phyloP scores from a whole-genome alignment of 2,113 vertebrate species.

The Cisticola juncidis region DNA sequence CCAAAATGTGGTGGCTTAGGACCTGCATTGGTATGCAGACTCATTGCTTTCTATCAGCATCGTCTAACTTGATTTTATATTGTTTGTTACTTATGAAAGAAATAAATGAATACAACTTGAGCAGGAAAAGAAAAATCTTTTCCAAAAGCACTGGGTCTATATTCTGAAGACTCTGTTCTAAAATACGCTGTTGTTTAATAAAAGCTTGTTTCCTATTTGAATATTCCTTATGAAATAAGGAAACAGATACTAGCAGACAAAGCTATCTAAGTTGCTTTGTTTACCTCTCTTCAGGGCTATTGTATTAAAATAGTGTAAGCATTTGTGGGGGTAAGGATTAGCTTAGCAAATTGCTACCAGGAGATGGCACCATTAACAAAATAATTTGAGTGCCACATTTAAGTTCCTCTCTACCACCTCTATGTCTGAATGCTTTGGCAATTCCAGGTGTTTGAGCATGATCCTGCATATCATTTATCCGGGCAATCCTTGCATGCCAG shows the following conservation, averaged over 20 bases:
- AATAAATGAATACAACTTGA: neutral
- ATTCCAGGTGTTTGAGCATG: conserved; percentile 22
- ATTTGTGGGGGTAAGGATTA: conserved; percentile 1
- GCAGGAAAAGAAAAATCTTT: neutral
- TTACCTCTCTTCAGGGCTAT: neutral
- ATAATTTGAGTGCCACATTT: conserved; percentile 68
- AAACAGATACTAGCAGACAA: neutral
- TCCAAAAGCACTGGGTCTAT: neutral
- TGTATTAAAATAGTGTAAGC: neutral
- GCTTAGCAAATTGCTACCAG: conserved; percentile 70
- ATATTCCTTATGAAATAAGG: neutral
- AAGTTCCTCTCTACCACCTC: neutral
- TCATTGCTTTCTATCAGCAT: neutral
- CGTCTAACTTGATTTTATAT: neutral
- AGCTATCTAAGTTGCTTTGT: neutral
- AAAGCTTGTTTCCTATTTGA: neutral
- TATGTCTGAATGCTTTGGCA: neutral
- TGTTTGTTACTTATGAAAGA: neutral
- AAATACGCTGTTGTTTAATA: neutral
- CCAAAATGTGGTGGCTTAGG: neutral
- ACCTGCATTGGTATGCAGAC: neutral
- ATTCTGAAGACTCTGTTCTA: neutral
- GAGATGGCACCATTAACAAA: conserved; percentile 84
- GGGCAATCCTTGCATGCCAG: neutral
- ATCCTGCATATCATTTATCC: neutral